Base-by-base conservation (phyloP, 2,888 invertebrate species). In the Schrankia costaestrigalis region DNA sequence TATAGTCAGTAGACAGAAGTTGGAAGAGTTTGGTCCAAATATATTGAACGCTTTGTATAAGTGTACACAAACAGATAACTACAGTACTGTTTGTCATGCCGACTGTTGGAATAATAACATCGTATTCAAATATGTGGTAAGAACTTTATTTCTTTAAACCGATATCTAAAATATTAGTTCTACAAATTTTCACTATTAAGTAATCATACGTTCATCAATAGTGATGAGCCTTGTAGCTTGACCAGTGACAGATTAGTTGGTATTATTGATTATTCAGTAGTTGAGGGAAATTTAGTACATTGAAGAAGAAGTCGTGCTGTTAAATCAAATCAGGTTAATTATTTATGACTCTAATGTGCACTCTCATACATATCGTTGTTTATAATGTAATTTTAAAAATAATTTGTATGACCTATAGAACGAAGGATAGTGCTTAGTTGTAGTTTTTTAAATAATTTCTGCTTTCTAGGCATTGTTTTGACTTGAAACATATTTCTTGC, bases 51-150 rank as follows among this genome's bases (percentile, higher is more conserved):
- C 74, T 39, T 50, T 80, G 39, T 56, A 71, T 46, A 74, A 71
- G 60, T 71, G 72, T 42, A 66, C 72, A 6, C 58, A 53, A 35
- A 54, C 66, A 13, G 52, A 56, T 25, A 34, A 51, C 10, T 68
- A 73, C 31, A 70, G 71, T 30, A 54, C 60, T 19, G 63, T 83
- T 51, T 80, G 82, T 51, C 83, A 83, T 31, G 77, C 70, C n/a
- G 79, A 83, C 44, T 75, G 74, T 53, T 83, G 81, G 83, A 75
- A 63, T 40, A 81, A 78, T 46, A 83, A 82, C 36, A 61, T 74
- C 24, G 9, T 74, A 2, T 79, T 64, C 36, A 75, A 74, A 54
- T 66, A 75, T 50, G 56, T 63, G 65, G 83, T 80, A 57, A 63
- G 45, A 14, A 19, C 14, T n/a, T 17, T 18, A 6, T 13, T 6